Evolutionary conservation across 2,888 invertebrate genomes (phyloP).

Genomic region (Empis livida): DNA sequence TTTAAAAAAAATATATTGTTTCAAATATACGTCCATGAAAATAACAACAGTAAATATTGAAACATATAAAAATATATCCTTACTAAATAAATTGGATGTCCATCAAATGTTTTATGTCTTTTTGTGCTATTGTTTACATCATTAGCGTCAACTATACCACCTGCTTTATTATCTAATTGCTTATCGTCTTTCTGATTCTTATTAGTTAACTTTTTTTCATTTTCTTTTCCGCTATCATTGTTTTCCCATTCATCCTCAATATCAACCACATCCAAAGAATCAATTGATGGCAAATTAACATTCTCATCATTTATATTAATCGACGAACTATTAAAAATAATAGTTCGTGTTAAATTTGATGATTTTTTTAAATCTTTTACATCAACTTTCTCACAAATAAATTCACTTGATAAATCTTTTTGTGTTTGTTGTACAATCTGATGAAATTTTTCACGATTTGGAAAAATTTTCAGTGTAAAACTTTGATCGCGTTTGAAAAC

Average conservation of each 20-base stretch:
- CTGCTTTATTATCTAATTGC: background rate
- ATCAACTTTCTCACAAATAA: background rate
- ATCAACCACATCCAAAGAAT: background rate
- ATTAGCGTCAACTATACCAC: background rate
- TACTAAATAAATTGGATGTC: conserved; percentile 15
- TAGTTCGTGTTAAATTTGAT: background rate
- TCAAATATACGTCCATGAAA: no score
- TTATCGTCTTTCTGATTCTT: background rate
- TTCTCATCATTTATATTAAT: background rate
- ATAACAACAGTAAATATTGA: no score
- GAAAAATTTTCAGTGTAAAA: conserved; percentile 5
- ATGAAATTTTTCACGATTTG: conserved; percentile 2
- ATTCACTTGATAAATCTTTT: background rate
- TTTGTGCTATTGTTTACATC: background rate
- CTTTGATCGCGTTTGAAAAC: conserved; percentile 4
- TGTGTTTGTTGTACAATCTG: background rate
- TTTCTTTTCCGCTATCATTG: no score
- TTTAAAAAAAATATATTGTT: no score
- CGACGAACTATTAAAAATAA: background rate
- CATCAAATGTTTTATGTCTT: conserved; percentile 13
- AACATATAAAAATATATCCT: background rate
- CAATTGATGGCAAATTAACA: background rate
- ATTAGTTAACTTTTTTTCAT: no score
- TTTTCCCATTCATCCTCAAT: no score
- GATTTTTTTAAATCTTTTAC: background rate